Conservation (phyloP, 2,888 invertebrate species). For the Drosophila kanekoi region DNA sequence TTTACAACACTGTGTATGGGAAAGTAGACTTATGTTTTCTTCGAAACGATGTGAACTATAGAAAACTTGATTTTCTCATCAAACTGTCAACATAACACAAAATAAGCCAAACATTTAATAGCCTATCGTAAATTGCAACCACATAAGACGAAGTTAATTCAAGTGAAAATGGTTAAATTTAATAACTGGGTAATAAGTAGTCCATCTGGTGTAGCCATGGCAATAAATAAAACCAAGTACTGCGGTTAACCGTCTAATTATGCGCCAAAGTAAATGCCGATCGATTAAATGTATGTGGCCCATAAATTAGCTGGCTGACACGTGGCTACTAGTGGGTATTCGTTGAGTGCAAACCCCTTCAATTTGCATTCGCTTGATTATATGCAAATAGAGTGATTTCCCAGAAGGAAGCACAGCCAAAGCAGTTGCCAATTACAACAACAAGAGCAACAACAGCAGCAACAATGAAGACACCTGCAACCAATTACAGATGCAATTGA, state of each 20-base stretch:
- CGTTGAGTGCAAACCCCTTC: slow-evolving; percentile 12
- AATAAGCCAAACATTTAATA: not conserved
- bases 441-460: slow-evolving; percentile 15
- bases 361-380: slow-evolving; percentile 63
- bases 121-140: not conserved
- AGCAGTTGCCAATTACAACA: slow-evolving; percentile 26
- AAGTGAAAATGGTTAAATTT: not conserved
- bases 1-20: no score
- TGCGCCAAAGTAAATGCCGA: slow-evolving; percentile 18
- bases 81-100: no score
- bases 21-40: no score
- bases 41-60: no score
- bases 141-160: not conserved
- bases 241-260: slow-evolving; percentile 11
- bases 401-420: slow-evolving; percentile 8
- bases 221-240: not conserved
- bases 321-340: slow-evolving; percentile 5
- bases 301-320: slow-evolving; percentile 50
- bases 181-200: not conserved
- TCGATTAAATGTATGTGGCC: slow-evolving; percentile 39
- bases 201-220: not conserved
- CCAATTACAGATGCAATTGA: slow-evolving; percentile 69
- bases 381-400: slow-evolving; percentile 66
- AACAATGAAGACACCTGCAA: slow-evolving; percentile 38
- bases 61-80: no score